phyloP scores from a whole-genome alignment of 2,113 vertebrate species.

The Passer domesticus region DNA sequence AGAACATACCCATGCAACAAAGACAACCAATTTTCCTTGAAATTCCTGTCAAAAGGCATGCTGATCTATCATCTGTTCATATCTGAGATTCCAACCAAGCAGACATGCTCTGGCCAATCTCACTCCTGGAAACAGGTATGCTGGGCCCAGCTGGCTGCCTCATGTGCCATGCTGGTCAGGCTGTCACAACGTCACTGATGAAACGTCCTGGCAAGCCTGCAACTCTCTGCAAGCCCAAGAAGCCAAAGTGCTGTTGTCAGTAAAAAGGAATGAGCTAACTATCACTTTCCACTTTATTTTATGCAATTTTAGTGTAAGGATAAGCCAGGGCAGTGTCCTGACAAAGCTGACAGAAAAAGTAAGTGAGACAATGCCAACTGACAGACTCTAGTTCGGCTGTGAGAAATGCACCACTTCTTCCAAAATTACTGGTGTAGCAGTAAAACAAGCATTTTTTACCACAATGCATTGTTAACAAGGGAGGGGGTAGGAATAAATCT shows the following conservation, averaged over 20 bases:
- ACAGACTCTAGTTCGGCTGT: not conserved
- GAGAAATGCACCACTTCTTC: not conserved
- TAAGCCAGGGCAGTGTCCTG: not conserved
- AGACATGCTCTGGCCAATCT: not conserved
- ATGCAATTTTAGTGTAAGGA: not conserved
- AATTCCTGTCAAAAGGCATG: not conserved
- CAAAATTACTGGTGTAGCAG: not conserved
- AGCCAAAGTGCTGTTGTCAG: not conserved
- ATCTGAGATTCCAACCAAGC: not conserved
- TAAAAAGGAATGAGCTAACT: constrained; percentile 13
- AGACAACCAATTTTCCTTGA: not conserved
- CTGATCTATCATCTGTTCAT: constrained; percentile 48
- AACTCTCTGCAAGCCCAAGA: not conserved
- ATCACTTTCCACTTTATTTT: not conserved
- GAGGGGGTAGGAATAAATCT: not conserved
- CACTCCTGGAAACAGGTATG: not conserved
- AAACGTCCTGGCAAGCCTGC: not conserved
- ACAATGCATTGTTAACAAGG: not conserved
- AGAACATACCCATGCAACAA: not conserved
- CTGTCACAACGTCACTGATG: not conserved
- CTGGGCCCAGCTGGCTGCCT: constrained; percentile 12
- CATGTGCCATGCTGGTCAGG: not conserved
- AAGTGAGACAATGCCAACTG: not conserved
- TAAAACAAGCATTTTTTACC: not conserved
- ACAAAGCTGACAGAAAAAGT: not conserved